These are phyloP conservation scores for Pelagia noctiluca DNA, from an alignment of 30 jellyfish, hydroid and myxozoan genomes.

Conservation along the genomic window DNA sequence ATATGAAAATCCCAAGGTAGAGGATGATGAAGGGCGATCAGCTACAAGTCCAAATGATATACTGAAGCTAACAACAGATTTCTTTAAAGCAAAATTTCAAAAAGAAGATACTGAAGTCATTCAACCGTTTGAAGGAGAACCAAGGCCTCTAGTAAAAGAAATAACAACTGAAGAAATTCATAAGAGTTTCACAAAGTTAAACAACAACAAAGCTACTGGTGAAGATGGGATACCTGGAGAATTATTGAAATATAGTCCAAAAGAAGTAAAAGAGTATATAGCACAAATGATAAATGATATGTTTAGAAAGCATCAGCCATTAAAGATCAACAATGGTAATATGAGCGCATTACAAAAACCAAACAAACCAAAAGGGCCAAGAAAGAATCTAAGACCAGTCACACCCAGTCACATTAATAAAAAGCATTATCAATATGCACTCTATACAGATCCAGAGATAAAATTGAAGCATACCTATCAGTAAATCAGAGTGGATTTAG, in stretches of 20 bases:
- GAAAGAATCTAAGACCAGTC: slow-evolving; percentile 43
- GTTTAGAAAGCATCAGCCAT: slow-evolving; percentile 15
- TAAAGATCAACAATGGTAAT: slow-evolving; percentile 19
- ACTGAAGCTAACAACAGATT: slow-evolving; percentile 25
- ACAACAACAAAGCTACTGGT: slow-evolving; percentile 49
- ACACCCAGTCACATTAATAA: slow-evolving; percentile 6
- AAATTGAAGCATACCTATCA: slow-evolving; percentile 18
- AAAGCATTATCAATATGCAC: slow-evolving; percentile 16
- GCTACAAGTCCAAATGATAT: slow-evolving; percentile 32
- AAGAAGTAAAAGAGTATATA: slow-evolving; percentile 12
- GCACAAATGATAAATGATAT: slow-evolving; percentile 16
- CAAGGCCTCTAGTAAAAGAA: slow-evolving; percentile 33
- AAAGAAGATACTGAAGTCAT: slow-evolving; percentile 43
- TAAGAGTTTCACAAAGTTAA: slow-evolving; percentile 24
- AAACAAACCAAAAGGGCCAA: slow-evolving; percentile 20
- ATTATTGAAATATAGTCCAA: slow-evolving; percentile 17
- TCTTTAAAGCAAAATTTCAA: slow-evolving; percentile 36
- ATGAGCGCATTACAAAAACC: slow-evolving; percentile 33
- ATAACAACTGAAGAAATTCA: slow-evolving; percentile 31
- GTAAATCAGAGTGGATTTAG: slow-evolving; percentile 56
- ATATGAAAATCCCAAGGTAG: slow-evolving; percentile 30
- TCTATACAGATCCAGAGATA: slow-evolving; percentile 14
- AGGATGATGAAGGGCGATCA: slow-evolving; percentile 16
- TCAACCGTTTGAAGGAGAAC: slow-evolving; percentile 32
- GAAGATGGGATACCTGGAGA: slow-evolving; percentile 48